These are phyloP conservation scores for Ecliptopera silaceata DNA, from an alignment of 2,888 invertebrate species.

Conservation along the genomic window DNA sequence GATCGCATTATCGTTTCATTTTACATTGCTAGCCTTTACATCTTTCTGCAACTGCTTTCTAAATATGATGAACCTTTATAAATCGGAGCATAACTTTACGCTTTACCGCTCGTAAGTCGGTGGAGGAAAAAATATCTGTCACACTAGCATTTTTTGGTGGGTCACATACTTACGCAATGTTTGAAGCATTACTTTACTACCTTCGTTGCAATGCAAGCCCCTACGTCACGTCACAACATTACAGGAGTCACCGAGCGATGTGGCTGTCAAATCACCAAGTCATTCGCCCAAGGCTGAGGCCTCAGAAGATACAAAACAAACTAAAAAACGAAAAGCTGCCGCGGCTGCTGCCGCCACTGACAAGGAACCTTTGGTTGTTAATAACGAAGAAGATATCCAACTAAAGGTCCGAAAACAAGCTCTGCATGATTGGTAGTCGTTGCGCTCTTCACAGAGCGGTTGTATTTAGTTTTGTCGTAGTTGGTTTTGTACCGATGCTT, in stretches of 20 bases:
- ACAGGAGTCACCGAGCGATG: slow-evolving; percentile 13
- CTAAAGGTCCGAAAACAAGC: slow-evolving; percentile 13
- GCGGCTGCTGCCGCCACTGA: not conserved
- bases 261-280: slow-evolving; percentile 2
- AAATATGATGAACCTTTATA: not conserved
- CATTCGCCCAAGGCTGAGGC: not conserved
- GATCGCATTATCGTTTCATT: not conserved
- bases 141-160: not conserved
- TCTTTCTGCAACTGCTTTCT: not conserved
- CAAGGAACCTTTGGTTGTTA: not conserved
- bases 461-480: slow-evolving; percentile 7
- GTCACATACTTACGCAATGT: not conserved
- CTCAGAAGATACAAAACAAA: slow-evolving; percentile 20
- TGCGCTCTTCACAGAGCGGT: slow-evolving; percentile 3
- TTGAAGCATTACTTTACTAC: slow-evolving; percentile 1
- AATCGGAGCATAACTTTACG: not conserved
- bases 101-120: not conserved
- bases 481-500: slow-evolving; percentile 1
- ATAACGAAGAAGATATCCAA: not conserved
- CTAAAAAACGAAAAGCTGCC: slow-evolving; percentile 16
- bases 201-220: not conserved
- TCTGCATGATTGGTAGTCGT: slow-evolving; percentile 10
- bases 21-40: not conserved
- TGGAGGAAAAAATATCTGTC: not conserved
- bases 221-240: slow-evolving; percentile 13